A percentile compares a stretch with the other conserved stretches of the same genome.
Evolutionary conservation across 1,140 invertebrate species (phyloP).

Genomic region (Dryas iulia): DNA sequence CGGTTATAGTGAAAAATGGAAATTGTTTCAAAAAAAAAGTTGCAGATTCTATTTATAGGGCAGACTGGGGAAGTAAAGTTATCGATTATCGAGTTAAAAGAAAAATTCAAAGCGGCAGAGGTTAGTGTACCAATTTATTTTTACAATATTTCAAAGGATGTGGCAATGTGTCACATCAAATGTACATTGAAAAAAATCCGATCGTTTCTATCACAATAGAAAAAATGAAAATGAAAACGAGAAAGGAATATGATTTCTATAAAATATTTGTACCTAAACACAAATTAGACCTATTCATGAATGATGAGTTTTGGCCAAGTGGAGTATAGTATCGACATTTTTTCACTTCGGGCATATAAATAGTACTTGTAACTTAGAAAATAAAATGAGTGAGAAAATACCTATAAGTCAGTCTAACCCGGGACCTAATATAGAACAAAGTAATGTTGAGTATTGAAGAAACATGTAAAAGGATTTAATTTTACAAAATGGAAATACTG

Average conservation of each 20-base stretch:
- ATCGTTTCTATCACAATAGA: slow-evolving; percentile 18
- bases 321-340: slow-evolving; percentile 26
- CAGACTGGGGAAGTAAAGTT: slow-evolving; percentile 21
- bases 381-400: neutral
- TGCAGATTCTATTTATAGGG: too few relatives aligned
- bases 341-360: neutral
- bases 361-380: neutral
- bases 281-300: slow-evolving; percentile 28
- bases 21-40: too few relatives aligned
- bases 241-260: slow-evolving; percentile 26
- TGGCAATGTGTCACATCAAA: slow-evolving; percentile 21
- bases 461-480: neutral
- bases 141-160: slow-evolving; percentile 29
- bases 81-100: slow-evolving; percentile 8
- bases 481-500: neutral
- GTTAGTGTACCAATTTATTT: slow-evolving; percentile 29
- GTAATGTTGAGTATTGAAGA: neutral
- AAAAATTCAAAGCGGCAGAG: neutral
- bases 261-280: slow-evolving; percentile 37
- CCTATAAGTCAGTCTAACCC: slow-evolving; percentile 25
- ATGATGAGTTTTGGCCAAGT: slow-evolving; percentile 36
- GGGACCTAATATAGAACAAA: neutral
- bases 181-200: slow-evolving; percentile 29
- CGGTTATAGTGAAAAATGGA: too few relatives aligned
- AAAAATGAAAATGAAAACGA: slow-evolving; percentile 32